phyloP scores from a whole-genome alignment of 2,113 vertebrate species.

The Chitala chitala region DNA sequence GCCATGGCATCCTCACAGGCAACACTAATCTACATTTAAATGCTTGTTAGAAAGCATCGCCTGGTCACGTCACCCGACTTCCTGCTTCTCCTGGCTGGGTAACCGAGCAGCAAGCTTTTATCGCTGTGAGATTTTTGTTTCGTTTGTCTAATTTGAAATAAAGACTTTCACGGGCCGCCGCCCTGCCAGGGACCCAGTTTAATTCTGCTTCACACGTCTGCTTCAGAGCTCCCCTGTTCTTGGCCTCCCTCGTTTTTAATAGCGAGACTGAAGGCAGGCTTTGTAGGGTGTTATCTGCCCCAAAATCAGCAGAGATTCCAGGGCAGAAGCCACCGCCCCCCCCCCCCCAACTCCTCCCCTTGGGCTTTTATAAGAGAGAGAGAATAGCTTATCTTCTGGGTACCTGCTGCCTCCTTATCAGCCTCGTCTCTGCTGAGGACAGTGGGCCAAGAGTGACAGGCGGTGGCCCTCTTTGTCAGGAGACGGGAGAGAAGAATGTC shows the following conservation, averaged over 20 bases:
- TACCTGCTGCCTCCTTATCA: not conserved
- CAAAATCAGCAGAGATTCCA: not conserved
- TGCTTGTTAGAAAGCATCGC: not conserved
- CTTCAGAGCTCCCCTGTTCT: not conserved
- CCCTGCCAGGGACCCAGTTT: not conserved
- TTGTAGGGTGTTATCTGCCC: constrained; percentile 9
- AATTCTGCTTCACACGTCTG: not conserved
- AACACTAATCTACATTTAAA: constrained; percentile 7
- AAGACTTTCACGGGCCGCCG: not conserved
- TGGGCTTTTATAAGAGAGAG: not conserved
- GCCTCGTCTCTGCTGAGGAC: not conserved
- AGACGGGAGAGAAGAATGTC: not conserved
- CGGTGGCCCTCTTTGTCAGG: constrained; percentile 1
- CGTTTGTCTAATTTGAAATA: not conserved
- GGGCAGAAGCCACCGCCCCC: not conserved
- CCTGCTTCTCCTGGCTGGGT: not conserved
- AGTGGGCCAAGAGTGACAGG: not conserved
- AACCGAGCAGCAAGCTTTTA: not conserved
- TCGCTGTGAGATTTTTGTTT: not conserved
- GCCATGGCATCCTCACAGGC: not conserved
- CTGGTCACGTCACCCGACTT: not conserved
- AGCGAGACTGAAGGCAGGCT: constrained; percentile 10
- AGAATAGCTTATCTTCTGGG: constrained; percentile 10
- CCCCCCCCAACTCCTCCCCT: not conserved
- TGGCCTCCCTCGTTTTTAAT: not conserved